These are phyloP conservation scores for Heteromurus nitidus DNA, from an alignment of 2,888 invertebrate species.

Conservation along the genomic window DNA sequence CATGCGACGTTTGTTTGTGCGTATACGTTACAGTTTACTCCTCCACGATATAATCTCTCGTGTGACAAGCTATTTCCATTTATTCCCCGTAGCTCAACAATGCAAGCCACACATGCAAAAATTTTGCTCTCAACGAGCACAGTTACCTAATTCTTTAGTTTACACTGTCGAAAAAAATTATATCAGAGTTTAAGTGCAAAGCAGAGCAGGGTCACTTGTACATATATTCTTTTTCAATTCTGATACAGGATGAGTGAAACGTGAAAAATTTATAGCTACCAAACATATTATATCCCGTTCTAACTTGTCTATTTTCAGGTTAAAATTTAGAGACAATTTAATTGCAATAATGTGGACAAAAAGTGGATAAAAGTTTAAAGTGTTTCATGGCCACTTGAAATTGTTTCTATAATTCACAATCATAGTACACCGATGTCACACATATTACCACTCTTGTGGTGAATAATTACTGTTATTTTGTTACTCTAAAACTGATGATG, in stretches of 20 bases:
- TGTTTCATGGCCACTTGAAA: conserved; percentile 45
- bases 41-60: conserved; percentile 4
- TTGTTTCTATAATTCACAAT: neutral
- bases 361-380: conserved; percentile 1
- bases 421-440: neutral
- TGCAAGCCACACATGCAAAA: neutral
- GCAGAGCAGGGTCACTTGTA: conserved; percentile 39
- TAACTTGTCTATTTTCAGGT: no score
- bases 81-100: neutral
- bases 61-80: neutral
- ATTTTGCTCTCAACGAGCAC: neutral
- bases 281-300: neutral
- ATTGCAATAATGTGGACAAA: no score
- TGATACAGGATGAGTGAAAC: neutral
- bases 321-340: no score
- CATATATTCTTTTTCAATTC: conserved; percentile 20
- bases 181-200: conserved; percentile 3
- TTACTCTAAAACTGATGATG: no score
- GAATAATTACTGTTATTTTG: no score
- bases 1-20: neutral
- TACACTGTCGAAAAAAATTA: no score
- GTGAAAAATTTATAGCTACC: neutral
- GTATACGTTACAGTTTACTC: no score
- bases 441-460: no score
- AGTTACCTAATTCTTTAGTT: conserved; percentile 32